Evolutionary conservation across 2,888 invertebrate species (phyloP).

Genomic region (Encarsia formosa): DNA sequence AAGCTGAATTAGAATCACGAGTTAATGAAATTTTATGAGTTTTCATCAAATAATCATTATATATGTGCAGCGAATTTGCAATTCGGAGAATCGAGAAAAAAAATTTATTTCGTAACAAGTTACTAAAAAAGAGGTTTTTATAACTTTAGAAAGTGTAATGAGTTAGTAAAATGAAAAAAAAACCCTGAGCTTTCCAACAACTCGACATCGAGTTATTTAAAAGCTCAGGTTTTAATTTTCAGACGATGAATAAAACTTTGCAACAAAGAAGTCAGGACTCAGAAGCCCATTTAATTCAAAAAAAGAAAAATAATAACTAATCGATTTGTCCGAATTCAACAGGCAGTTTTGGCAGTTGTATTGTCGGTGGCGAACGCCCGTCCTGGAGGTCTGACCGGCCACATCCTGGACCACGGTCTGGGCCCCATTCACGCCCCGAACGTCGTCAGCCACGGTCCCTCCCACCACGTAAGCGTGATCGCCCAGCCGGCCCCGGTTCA

Average conservation of each 20-base stretch:
- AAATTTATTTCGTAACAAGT: not conserved
- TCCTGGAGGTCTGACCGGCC: constrained; percentile 55
- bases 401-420: constrained; percentile 38
- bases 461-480: constrained; percentile 45
- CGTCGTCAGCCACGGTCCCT: constrained; percentile 38
- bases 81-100: not conserved
- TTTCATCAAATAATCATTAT: not conserved
- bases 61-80: too few relatives aligned
- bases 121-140: too few relatives aligned
- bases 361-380: constrained; percentile 52
- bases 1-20: too few relatives aligned
- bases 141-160: too few relatives aligned
- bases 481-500: constrained; percentile 47
- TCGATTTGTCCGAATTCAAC: constrained; percentile 1
- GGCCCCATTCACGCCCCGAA: constrained; percentile 45
- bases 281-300: not conserved
- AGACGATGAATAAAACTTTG: not conserved
- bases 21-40: too few relatives aligned
- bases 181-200: not conserved
- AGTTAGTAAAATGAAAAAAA: too few relatives aligned
- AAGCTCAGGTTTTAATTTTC: not conserved
- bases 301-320: not conserved
- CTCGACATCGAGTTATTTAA: not conserved
- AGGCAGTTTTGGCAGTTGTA: constrained; percentile 48
- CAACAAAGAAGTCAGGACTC: not conserved